phyloP scores from a whole-genome alignment of 2,888 invertebrate species.

The Folsomia candida region DNA sequence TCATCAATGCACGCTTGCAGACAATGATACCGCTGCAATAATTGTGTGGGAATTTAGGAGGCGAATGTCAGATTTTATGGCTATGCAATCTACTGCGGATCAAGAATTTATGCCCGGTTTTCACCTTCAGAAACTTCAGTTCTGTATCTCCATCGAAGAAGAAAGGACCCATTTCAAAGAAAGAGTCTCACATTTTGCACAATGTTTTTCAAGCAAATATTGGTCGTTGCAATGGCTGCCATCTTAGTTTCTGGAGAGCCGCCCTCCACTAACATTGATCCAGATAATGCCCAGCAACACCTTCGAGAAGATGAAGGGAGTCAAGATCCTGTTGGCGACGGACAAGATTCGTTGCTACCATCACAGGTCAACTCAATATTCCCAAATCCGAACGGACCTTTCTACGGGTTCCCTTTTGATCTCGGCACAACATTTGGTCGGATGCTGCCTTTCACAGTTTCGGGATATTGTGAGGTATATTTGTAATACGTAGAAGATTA shows the following conservation, averaged over 20 bases:
- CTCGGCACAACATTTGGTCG: neutral
- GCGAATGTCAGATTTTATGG: neutral
- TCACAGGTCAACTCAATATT: neutral
- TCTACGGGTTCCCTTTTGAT: constrained; percentile 10
- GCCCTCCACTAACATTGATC: neutral
- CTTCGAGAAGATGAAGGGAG: neutral
- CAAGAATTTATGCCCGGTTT: neutral
- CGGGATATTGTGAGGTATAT: constrained; percentile 9
- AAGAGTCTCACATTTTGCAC: neutral
- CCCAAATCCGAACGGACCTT: constrained; percentile 8
- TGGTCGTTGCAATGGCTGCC: neutral
- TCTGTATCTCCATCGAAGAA: neutral
- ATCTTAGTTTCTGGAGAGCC: neutral
- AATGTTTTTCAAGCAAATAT: neutral
- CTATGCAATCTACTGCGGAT: neutral
- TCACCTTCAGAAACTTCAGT: neutral
- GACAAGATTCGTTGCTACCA: neutral
- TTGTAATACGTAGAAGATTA: neutral
- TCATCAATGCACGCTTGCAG: neutral
- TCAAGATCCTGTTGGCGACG: neutral
- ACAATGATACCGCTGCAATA: neutral
- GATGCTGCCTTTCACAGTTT: constrained; percentile 7
- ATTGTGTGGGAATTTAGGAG: neutral
- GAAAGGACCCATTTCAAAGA: neutral
- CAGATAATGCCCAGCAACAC: neutral